These are phyloP conservation scores for Hipposideros armiger DNA, from an alignment of 2,113 vertebrate genomes.

Conservation along the genomic window DNA sequence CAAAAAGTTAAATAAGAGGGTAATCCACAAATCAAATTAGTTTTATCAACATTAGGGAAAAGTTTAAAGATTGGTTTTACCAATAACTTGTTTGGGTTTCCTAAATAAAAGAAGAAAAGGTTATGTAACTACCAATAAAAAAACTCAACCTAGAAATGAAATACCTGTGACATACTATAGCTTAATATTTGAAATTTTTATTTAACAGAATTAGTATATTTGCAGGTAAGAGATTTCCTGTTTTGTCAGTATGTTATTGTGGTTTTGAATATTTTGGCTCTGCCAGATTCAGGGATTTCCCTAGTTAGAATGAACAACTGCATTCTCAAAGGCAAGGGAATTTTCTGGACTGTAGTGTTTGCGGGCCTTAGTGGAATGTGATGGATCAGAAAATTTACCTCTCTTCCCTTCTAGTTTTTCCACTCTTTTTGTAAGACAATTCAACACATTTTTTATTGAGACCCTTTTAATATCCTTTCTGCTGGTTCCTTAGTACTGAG, in stretches of 20 bases:
- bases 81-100: conserved; percentile 19
- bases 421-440: background rate
- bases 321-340: background rate
- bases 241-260: background rate
- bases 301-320: background rate
- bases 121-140: background rate
- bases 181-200: conserved; percentile 27
- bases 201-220: background rate
- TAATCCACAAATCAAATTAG: background rate
- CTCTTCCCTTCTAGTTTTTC: background rate
- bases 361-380: background rate
- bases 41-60: conserved; percentile 15
- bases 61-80: conserved; percentile 38
- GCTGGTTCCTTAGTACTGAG: background rate
- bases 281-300: background rate
- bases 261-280: background rate
- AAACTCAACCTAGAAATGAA: background rate
- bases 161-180: background rate
- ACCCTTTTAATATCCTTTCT: background rate
- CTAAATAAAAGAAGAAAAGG: background rate
- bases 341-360: background rate
- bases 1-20: background rate
- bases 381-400: background rate
- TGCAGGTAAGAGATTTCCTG: background rate
- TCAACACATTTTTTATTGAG: background rate